Evolutionary conservation across 2,113 vertebrate genomes (phyloP).

Genomic region (Mystacornis crossleyi): DNA sequence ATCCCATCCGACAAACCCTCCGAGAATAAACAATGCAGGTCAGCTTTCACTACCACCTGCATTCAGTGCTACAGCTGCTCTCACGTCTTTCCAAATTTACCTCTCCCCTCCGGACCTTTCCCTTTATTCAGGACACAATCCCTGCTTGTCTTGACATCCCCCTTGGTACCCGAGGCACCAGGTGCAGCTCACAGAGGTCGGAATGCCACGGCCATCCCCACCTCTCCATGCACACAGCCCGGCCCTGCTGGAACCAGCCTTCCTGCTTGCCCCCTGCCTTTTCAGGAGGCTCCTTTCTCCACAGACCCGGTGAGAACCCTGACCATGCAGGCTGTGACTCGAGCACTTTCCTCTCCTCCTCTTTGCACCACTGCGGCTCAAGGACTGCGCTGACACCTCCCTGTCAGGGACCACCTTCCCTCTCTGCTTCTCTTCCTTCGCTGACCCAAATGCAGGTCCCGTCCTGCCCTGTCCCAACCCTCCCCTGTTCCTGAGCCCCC

Average conservation of each 20-base stretch:
- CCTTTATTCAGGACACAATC: background rate
- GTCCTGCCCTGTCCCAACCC: background rate
- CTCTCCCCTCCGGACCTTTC: background rate
- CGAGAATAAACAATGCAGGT: background rate
- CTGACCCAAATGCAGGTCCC: background rate
- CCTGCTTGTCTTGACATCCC: background rate
- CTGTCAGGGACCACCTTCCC: background rate
- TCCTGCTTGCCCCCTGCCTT: background rate
- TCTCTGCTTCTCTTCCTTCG: background rate
- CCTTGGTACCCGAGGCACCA: background rate
- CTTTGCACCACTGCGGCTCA: background rate
- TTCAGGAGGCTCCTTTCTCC: background rate
- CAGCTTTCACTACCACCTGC: background rate
- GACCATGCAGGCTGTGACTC: accelerated
- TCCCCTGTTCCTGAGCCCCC: background rate
- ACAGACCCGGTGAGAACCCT: background rate
- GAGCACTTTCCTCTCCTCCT: background rate
- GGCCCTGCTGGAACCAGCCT: background rate
- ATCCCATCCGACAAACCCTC: background rate
- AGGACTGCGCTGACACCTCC: background rate
- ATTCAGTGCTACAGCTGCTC: background rate
- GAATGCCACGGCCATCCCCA: accelerated
- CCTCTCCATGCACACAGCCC: background rate
- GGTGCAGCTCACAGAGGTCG: background rate
- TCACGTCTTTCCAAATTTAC: background rate